phyloP scores from a whole-genome alignment of 2,113 vertebrate genomes.

The Climacteris rufus region DNA sequence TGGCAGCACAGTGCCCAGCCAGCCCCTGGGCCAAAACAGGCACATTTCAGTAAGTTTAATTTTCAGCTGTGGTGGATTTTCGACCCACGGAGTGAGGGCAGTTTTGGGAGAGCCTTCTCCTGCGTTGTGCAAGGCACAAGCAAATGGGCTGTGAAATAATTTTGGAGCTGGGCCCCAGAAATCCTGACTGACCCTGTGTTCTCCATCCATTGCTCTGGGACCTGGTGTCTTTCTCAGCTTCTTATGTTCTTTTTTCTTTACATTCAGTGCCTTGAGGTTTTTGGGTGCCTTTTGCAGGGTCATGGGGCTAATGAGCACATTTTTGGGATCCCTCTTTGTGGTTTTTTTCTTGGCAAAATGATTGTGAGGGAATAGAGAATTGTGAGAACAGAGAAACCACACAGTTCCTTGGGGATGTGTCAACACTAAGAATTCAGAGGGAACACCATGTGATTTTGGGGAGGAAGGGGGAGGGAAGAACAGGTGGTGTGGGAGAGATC shows the following conservation, averaged over 20 bases:
- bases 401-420: accelerated
- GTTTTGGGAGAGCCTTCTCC: not conserved
- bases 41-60: not conserved
- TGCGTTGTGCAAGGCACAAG: not conserved
- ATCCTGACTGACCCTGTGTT: not conserved
- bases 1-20: not conserved
- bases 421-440: not conserved
- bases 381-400: not conserved
- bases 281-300: not conserved
- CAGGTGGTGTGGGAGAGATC: accelerated
- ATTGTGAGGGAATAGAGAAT: not conserved
- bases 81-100: not conserved
- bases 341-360: not conserved
- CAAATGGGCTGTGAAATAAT: not conserved
- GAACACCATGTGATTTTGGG: not conserved
- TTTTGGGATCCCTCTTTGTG: not conserved
- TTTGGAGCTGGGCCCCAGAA: not conserved
- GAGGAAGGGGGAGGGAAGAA: not conserved
- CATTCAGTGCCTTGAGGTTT: not conserved
- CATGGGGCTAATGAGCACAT: not conserved
- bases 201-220: not conserved
- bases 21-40: not conserved
- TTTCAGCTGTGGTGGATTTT: not conserved
- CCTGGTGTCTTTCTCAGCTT: not conserved
- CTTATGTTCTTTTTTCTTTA: not conserved